These are phyloP conservation scores for Macrosoma leucophasiata DNA, from an alignment of 2,888 invertebrate species.

Conservation along the genomic window DNA sequence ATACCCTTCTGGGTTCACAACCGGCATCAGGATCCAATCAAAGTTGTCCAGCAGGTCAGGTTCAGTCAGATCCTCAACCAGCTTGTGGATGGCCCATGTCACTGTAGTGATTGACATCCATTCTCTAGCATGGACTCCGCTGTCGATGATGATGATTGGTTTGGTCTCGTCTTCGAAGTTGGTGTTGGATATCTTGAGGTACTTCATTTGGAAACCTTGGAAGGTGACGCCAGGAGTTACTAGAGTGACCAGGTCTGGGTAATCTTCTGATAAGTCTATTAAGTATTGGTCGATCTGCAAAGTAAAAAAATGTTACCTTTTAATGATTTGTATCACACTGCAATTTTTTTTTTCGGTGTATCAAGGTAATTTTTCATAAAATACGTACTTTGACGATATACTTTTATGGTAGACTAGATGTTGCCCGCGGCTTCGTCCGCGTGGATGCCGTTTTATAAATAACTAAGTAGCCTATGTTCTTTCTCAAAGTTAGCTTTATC, in stretches of 20 bases:
- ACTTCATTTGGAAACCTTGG: constrained; percentile 18
- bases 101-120: constrained; percentile 82
- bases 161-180: constrained; percentile 45
- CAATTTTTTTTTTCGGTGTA: too few relatives aligned
- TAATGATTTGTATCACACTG: background rate
- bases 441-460: too few relatives aligned
- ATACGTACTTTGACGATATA: too few relatives aligned
- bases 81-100: constrained; percentile 78
- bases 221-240: constrained; percentile 14
- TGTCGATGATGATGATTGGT: constrained; percentile 77
- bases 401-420: too few relatives aligned
- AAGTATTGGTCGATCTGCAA: constrained; percentile 21
- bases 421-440: too few relatives aligned
- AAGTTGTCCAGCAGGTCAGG: constrained; percentile 70
- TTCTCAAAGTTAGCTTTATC: too few relatives aligned
- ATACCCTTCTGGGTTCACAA: constrained; percentile 84
- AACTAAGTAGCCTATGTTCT: too few relatives aligned
- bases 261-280: constrained; percentile 12
- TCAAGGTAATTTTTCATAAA: too few relatives aligned
- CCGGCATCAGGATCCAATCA: constrained; percentile 81
- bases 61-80: constrained; percentile 75
- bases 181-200: constrained; percentile 20
- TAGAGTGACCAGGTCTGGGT: constrained; percentile 17
- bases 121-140: constrained; percentile 79
- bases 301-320: background rate